Base-by-base conservation (phyloP, 2,797 vertebrate genomes). In the Urocyon cinereoargenteus region DNA sequence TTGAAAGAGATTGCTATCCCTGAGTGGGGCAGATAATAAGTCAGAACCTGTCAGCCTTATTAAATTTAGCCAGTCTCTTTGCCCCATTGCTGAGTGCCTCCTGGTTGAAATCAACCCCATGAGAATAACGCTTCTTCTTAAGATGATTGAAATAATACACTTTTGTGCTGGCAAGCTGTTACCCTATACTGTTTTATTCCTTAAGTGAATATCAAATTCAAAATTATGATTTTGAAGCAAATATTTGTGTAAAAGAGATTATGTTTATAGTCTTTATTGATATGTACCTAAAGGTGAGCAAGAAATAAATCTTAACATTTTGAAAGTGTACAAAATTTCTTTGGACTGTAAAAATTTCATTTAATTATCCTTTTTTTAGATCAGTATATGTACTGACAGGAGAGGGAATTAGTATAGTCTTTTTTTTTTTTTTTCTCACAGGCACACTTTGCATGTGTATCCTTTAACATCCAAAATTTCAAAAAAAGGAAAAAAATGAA, bases 191-290 rank as follows among this genome's bases (percentile, higher is more conserved):
- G 14, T 13, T 78, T 73, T 49, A 59, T 75, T 90, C 2, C 5
- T 94, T 88, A 40, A 83, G 8, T 70, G 18, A 97, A 96, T 96
- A 59, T 4, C 16, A 79, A 94, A 85, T 92, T 85, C 70, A 86
- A 36, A 82, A 83, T 73, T 92, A 73, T 4, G 55, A 73, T 62
- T 98, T 90, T 78, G 28, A 87, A 77, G 10, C 78, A 95, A 91
- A 31, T 51, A 83, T 66, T 90, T 77, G 57, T 83, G 15, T 61
- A 57, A 55, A 88, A 87, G 28, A 88, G 12, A 61, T 57, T 92
- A 55, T 81, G 19, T 40, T 53, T 82, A 72, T 34, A 51, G 49
- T 72, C 59, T 97, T 83, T 90, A 62, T 93, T 93, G 49, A 24
- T 92, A 31, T 18, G 2, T 73, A 2, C 72, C 57, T 81, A 64